Evolutionary conservation across 2,888 invertebrate genomes (phyloP).

Genomic region (Tigriopus californicus): DNA sequence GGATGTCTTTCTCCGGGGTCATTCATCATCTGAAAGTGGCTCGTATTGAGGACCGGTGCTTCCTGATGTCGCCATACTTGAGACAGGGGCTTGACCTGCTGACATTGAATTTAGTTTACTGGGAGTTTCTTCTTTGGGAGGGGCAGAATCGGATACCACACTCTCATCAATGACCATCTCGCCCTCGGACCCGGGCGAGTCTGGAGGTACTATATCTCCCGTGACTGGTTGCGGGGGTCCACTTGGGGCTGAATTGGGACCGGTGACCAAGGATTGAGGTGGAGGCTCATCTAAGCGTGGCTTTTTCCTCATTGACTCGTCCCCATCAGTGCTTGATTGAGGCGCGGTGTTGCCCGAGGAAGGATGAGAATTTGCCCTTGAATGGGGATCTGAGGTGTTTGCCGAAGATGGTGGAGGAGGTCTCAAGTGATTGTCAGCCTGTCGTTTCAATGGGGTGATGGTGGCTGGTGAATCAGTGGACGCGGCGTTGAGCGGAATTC

Average conservation of each 20-base stretch:
- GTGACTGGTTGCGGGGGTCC: not conserved
- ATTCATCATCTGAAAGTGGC: conserved; percentile 15
- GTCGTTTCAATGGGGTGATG: not conserved
- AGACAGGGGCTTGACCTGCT: not conserved
- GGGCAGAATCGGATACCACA: conserved; percentile 10
- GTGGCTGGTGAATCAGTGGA: not conserved
- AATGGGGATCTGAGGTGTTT: not conserved
- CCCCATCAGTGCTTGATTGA: not conserved
- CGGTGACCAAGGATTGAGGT: not conserved
- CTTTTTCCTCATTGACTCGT: not conserved
- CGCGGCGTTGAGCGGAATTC: not conserved
- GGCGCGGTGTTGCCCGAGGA: too few species aligned
- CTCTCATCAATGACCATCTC: conserved; percentile 16
- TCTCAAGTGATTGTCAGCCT: not conserved
- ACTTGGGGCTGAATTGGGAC: not conserved
- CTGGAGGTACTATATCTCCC: not conserved
- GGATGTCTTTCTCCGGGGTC: not conserved
- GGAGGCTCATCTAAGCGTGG: not conserved
- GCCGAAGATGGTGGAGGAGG: not conserved
- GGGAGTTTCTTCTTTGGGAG: not conserved
- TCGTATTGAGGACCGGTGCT: not conserved
- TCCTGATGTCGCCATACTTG: not conserved
- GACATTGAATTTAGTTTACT: not conserved
- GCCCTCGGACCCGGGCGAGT: conserved; percentile 13
- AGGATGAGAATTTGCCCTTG: too few species aligned